Evolutionary conservation across 2,888 invertebrate species (phyloP).

Genomic region (Hyposoter didymator): DNA sequence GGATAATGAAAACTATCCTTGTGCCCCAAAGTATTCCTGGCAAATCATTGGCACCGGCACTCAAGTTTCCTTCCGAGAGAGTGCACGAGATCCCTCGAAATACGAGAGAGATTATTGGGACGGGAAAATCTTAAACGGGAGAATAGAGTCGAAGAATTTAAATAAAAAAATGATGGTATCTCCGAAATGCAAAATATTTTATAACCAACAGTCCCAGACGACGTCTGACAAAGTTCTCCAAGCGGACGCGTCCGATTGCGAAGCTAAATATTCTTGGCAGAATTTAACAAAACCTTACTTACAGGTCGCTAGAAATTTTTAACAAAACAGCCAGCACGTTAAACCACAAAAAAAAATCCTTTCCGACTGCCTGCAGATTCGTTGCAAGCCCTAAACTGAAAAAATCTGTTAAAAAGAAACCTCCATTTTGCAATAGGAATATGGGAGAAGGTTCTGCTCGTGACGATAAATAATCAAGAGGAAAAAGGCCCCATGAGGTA

Average conservation of each 20-base stretch:
- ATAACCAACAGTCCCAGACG: conserved; percentile 73
- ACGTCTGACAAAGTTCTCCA: conserved; percentile 72
- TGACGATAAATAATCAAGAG: conserved; percentile 2
- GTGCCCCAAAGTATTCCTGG: conserved; percentile 77
- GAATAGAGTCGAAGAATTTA: conserved; percentile 34
- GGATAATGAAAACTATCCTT: conserved; percentile 58
- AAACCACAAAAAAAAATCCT: background rate
- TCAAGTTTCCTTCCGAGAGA: conserved; percentile 71
- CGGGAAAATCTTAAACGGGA: conserved; percentile 64
- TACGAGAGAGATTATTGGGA: conserved; percentile 67
- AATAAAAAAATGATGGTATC: background rate
- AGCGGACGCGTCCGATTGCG: conserved; percentile 68
- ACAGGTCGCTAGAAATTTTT: conserved; percentile 36
- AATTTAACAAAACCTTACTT: conserved; percentile 70
- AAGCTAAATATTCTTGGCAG: conserved; percentile 74
- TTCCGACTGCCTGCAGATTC: background rate
- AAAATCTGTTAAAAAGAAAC: conserved; percentile 21
- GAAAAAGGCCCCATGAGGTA: conserved; percentile 22
- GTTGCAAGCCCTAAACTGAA: background rate
- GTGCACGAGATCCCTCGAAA: conserved; percentile 9
- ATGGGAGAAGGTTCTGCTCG: conserved; percentile 11
- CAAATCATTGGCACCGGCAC: conserved; percentile 76
- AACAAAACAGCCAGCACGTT: conserved; percentile 6
- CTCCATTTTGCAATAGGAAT: conserved; percentile 43
- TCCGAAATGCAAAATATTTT: conserved; percentile 62